Conservation (phyloP, 53 echinoderm and acorn worm species). For the Pentamera pediparva region DNA sequence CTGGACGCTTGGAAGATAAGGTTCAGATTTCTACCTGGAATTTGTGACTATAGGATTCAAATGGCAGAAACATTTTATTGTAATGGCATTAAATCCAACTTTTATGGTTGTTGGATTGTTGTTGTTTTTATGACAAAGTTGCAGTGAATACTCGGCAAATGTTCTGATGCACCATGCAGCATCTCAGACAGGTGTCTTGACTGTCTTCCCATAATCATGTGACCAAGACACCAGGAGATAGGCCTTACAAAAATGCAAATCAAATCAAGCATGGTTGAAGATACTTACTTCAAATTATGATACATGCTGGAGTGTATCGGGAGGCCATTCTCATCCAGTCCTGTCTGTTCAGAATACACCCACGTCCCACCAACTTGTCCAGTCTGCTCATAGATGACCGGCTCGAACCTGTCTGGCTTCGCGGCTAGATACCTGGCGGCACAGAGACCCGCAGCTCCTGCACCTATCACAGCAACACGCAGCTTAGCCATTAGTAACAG, state of each 20-base stretch:
- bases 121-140: no score
- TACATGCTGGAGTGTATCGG: constrained; percentile 97
- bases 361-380: constrained; percentile 71
- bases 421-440: constrained; percentile 75
- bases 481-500: neutral
- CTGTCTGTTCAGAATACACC: constrained; percentile 86
- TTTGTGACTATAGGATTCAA: no score
- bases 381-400: constrained; percentile 73
- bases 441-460: constrained; percentile 84
- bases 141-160: no score
- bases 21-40: no score
- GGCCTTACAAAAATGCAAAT: neutral
- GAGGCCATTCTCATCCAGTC: constrained; percentile 66
- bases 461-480: constrained; percentile 35
- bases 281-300: constrained; percentile 39
- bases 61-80: no score
- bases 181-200: no score
- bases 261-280: neutral
- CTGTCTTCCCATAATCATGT: no score
- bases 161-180: no score
- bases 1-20: no score
- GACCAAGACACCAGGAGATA: no score
- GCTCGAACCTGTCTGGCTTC: constrained; percentile 63
- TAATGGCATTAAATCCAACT: no score
- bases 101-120: no score